Percentiles rank a stretch among this genome's conserved stretches.
These are phyloP conservation scores for Petrocephalus sullivani DNA, from an alignment of 2,797 vertebrate genomes.

Conservation along the genomic window DNA sequence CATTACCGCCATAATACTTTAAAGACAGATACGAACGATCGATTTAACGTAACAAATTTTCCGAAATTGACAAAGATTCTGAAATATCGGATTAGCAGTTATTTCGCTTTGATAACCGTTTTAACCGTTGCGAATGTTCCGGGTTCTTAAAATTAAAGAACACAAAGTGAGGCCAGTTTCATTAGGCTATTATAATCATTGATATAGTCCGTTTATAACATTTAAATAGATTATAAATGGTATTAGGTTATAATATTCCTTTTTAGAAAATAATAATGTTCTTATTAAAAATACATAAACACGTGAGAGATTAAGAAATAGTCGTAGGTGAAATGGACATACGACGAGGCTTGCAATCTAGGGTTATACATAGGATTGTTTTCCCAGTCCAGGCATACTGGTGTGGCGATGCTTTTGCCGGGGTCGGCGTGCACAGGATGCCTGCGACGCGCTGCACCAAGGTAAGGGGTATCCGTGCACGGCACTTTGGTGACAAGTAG, in stretches of 20 bases:
- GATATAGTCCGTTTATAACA: not conserved
- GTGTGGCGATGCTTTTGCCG: not conserved
- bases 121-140: not conserved
- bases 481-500: constrained; percentile 51
- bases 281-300: not conserved
- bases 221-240: not conserved
- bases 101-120: not conserved
- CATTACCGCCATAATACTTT: not conserved
- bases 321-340: not conserved
- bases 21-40: not conserved
- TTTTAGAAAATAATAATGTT: not conserved
- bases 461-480: constrained; percentile 26
- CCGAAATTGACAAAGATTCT: not conserved
- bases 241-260: not conserved
- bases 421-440: not conserved
- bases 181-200: not conserved
- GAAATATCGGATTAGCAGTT: not conserved
- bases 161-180: not conserved
- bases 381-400: not conserved
- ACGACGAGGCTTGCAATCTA: not conserved
- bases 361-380: not conserved
- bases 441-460: not conserved
- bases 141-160: not conserved
- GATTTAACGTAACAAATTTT: not conserved
- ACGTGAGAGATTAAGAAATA: not conserved